Evolutionary conservation across 2,888 invertebrate species (phyloP).

Genomic region (Caenorhabditis sp.): DNA sequence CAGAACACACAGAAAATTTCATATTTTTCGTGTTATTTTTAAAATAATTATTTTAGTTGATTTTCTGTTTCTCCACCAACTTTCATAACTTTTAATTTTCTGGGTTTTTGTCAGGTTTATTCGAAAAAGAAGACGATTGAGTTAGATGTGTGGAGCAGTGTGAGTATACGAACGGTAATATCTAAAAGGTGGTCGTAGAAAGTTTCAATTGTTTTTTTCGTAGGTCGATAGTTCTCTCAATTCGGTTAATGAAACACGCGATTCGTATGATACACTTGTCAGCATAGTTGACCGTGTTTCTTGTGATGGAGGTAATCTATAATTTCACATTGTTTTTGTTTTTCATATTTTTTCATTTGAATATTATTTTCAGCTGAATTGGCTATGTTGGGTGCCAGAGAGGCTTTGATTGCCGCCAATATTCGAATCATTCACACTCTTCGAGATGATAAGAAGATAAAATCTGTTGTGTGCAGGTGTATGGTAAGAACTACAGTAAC

Average conservation of each 20-base stretch:
- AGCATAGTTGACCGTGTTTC: constrained; percentile 14
- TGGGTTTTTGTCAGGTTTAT: constrained; percentile 7
- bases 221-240: not conserved
- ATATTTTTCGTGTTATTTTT: too few relatives aligned
- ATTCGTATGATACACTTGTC: constrained; percentile 10
- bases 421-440: constrained; percentile 23
- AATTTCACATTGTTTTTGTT: not conserved
- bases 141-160: constrained; percentile 8
- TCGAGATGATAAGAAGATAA: constrained; percentile 9
- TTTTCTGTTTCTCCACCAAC: not conserved
- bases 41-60: not conserved
- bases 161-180: not conserved
- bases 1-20: too few relatives aligned
- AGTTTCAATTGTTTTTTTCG: not conserved
- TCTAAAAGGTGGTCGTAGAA: not conserved
- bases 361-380: constrained; percentile 12
- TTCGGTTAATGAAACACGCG: constrained; percentile 1
- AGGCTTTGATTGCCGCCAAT: constrained; percentile 15
- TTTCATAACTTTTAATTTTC: not conserved
- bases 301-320: constrained; percentile 13
- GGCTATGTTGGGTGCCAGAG: constrained; percentile 8
- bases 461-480: constrained; percentile 23
- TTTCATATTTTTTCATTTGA: too few relatives aligned
- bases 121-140: constrained; percentile 19
- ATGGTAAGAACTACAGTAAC: constrained; percentile 4